A percentile compares a stretch with the other conserved stretches of the same genome.
These are phyloP conservation scores for Aphelenchoides avenae DNA, from an alignment of 1,140 invertebrate species.

Conservation along the genomic window DNA sequence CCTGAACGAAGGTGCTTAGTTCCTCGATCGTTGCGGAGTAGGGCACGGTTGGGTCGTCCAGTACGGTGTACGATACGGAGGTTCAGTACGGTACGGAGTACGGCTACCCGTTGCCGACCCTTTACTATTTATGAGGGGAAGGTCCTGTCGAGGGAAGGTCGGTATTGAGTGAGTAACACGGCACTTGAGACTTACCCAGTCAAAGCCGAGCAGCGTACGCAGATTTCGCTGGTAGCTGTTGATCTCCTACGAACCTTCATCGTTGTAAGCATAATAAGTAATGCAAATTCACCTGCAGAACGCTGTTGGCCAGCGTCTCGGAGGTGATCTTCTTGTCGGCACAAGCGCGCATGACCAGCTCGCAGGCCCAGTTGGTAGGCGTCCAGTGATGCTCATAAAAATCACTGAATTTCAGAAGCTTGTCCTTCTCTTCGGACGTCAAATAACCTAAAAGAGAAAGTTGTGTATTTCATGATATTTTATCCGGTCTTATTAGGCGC, in stretches of 20 bases:
- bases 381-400: slow-evolving; percentile 2
- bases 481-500: no score
- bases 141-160: no score
- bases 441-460: slow-evolving; percentile 9
- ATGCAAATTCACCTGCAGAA: neutral
- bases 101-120: no score
- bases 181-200: slow-evolving; percentile 10
- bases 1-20: no score
- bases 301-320: neutral
- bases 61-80: no score
- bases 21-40: no score
- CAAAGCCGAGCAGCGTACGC: slow-evolving; percentile 7
- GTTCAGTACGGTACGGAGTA: no score
- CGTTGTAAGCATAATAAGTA: neutral
- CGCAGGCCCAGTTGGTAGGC: neutral
- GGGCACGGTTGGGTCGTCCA: no score
- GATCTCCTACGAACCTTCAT: slow-evolving; percentile 2
- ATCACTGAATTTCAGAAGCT: neutral
- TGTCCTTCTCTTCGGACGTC: slow-evolving; percentile 1
- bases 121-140: no score
- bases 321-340: slow-evolving; percentile 3
- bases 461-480: neutral
- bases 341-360: neutral
- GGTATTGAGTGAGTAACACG: no score
- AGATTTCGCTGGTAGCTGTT: slow-evolving; percentile 11